Evolutionary conservation across 2,113 vertebrate species (phyloP).

Genomic region (Corvus moneduloides): DNA sequence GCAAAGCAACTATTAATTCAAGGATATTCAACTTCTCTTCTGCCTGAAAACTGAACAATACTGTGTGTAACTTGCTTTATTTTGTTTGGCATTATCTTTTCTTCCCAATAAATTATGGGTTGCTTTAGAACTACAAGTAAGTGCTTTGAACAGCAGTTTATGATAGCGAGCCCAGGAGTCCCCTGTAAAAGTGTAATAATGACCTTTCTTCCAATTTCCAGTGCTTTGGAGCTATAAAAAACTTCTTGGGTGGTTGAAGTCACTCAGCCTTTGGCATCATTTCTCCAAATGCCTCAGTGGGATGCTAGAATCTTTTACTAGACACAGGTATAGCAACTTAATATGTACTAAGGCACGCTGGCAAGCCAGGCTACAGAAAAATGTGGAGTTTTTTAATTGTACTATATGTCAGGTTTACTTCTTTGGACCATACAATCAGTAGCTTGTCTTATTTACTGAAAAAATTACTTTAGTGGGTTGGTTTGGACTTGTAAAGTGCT

Average conservation of each 20-base stretch:
- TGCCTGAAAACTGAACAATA: not conserved
- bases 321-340: not conserved
- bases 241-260: not conserved
- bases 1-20: not conserved
- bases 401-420: not conserved
- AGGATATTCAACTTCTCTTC: not conserved
- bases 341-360: not conserved
- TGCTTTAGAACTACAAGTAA: not conserved
- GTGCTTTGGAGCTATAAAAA: not conserved
- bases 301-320: not conserved
- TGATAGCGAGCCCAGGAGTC: not conserved
- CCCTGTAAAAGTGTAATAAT: not conserved
- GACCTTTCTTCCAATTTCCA: not conserved
- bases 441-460: not conserved
- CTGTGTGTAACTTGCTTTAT: not conserved
- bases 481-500: not conserved
- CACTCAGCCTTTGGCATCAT: not conserved
- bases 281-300: not conserved
- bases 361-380: not conserved
- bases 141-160: not conserved
- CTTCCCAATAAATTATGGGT: not conserved
- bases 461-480: not conserved
- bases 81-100: conserved; percentile 29
- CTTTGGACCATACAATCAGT: not conserved
- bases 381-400: not conserved